Base-by-base conservation (phyloP, 2,888 invertebrate species). In the Spatulosminthurus flaviceps region DNA sequence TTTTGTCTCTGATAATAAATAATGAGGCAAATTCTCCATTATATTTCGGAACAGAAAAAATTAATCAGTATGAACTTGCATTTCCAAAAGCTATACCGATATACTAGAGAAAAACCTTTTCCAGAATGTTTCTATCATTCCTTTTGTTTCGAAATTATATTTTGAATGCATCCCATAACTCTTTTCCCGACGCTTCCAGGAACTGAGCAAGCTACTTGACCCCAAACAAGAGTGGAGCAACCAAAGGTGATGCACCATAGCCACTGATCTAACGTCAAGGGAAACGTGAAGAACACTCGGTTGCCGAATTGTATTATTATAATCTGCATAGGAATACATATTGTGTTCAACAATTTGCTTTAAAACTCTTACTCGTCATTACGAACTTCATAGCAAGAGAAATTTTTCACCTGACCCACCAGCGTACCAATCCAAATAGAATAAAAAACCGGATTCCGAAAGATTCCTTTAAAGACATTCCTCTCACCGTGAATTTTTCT, bases 401-500 rank as follows among this genome's bases (percentile, higher is more conserved):
- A n/a, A n/a, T n/a, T n/a, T n/a, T n/a, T n/a, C n/a, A 97, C 97
- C 93, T 99, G 98, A 86, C 96, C 92, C 85, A 93, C 90, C 88
- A 95, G 93, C 79, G 99, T 99, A 86, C 94, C 94, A 88, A 98
- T 92, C 97, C 98, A 98, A 89, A 99, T 99, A 85, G 93, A 92
- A 89, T 97, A 97, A 91, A 98, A 99, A 88, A 99, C 97, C 81
- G 97, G 97, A 91, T 99, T 99, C 85, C 96, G 94, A 89, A 96
- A 95, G 86, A 99, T 93, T 86, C 98, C 98, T 88, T 95, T 92
- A 90, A 99, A 95, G 86, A 99, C 95, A 89, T 99, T 98, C 86
- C 99, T 91, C 90, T 99, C 98, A 84, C 98, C 98, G 90, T 99
- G 99, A 87, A 99, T 99, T 91, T 99, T 99, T 87, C 99, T 92